These are phyloP conservation scores for Eupsilia transversa DNA, from an alignment of 2,888 invertebrate species.

Conservation along the genomic window DNA sequence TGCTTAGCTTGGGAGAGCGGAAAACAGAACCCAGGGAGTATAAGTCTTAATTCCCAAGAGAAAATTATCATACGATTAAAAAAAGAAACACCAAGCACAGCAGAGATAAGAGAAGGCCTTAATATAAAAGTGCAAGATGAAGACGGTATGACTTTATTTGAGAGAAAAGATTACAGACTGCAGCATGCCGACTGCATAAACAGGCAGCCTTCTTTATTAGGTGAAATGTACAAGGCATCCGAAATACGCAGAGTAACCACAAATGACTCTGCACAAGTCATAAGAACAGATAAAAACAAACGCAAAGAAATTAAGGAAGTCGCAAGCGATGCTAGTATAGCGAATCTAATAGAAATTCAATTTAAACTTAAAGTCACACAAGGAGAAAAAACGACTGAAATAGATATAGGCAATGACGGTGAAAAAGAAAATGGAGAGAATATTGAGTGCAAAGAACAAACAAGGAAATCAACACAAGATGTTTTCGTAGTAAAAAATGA, in stretches of 20 bases:
- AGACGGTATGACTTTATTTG: conserved; percentile 79
- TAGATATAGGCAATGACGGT: conserved; percentile 72
- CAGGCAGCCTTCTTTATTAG: conserved; percentile 65
- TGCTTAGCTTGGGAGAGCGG: conserved; percentile 54
- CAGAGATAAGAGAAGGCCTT: conserved; percentile 75
- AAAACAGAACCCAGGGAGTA: conserved; percentile 47
- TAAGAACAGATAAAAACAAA: conserved; percentile 58
- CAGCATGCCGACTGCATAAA: conserved; percentile 51
- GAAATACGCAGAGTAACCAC: conserved; percentile 74
- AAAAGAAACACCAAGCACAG: conserved; percentile 73
- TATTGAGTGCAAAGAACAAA: conserved; percentile 40
- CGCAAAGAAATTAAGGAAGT: conserved; percentile 57
- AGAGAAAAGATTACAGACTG: conserved; percentile 76
- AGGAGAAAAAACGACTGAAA: conserved; percentile 77
- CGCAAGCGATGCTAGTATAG: conserved; percentile 73
- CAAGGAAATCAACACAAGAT: conserved; percentile 68
- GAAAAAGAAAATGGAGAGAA: conserved; percentile 50
- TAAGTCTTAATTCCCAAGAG: conserved; percentile 73
- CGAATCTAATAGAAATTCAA: conserved; percentile 82
- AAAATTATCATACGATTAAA: conserved; percentile 75
- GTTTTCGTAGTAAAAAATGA: conserved; percentile 74
- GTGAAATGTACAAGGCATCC: conserved; percentile 75
- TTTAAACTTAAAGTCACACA: conserved; percentile 80
- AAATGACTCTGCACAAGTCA: conserved; percentile 65
- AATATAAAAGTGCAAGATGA: conserved; percentile 79